Evolutionary conservation across 2,797 vertebrate genomes (phyloP), one percentile per base, ranked within the genome.

Genomic region (Myiotriccus ornatus): DNA sequence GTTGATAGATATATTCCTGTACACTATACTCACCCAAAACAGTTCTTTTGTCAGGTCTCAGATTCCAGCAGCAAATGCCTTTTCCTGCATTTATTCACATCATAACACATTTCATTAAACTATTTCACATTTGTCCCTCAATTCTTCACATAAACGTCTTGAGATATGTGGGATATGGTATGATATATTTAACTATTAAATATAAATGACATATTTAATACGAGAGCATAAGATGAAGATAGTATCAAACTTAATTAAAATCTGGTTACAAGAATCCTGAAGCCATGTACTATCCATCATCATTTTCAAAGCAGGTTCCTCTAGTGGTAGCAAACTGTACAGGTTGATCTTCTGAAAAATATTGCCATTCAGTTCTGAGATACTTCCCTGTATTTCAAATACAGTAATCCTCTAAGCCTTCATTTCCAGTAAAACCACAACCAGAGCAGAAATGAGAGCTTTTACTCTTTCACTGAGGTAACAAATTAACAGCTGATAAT

Each of bases 1-100:
- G 95, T 94, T 96, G 88, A 84, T 90, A 93, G 73, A 94, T 89
- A 63, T 86, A 95, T 85, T 89, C 67, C 50, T 64, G 62, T 53
- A 93, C 62, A 70, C 55, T 75, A 77, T 91, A 93, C 24, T 93
- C 83, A 67, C 49, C 37, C 76, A 73, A 94, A 95, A n/a, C 60
- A 84, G 75, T 67, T 84, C 46, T 85, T 83, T 80, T 63, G 52
- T 88, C 77, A 92, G 50, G 57, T 78, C 87, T 85, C 55, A 50
- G 68, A 84, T 80, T 81, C 65, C 64, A 82, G 24, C 47, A 83
- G 37, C 46, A 90, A 84, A 78, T 49, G 49, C 28, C 25, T 86
- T 81, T 71, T 78, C 35, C 63, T 75, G n/a, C 39, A 75, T 74
- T 90, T 92, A 63, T 75, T 75, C 53, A 75, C 21, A 25, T 2